Conservation (phyloP, 2,113 vertebrate genomes). For the Phrynosoma blainvillii region DNA sequence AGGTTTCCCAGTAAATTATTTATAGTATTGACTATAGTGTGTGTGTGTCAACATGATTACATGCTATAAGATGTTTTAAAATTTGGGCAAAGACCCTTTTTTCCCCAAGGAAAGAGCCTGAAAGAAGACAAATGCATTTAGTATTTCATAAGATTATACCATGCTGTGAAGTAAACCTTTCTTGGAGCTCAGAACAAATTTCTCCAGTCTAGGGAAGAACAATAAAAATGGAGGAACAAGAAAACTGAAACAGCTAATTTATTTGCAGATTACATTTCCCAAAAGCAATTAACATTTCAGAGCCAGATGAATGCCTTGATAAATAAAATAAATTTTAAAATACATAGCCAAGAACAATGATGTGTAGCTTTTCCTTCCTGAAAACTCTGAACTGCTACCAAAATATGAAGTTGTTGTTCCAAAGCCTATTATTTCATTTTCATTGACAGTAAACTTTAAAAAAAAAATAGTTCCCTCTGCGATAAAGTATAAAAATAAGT, state of each 20-base stretch:
- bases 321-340: conserved; percentile 18
- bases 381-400: conserved; percentile 1
- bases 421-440: not conserved
- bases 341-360: conserved; percentile 2
- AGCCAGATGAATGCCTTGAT: conserved; percentile 14
- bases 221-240: conserved; percentile 35
- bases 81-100: not conserved
- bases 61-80: not conserved
- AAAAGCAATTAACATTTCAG: conserved; percentile 24
- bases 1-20: conserved; percentile 36
- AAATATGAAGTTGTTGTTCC: not conserved
- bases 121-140: conserved; percentile 16
- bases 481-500: not conserved
- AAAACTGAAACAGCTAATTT: conserved; percentile 34
- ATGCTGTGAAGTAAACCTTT: conserved; percentile 44
- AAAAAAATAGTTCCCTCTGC: not conserved
- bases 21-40: conserved; percentile 29
- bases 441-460: not conserved
- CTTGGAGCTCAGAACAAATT: conserved; percentile 38
- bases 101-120: conserved; percentile 4
- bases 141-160: conserved; percentile 37
- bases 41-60: conserved; percentile 35
- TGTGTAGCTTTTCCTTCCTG: not conserved
- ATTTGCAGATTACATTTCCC: conserved; percentile 44
- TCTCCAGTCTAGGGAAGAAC: conserved; percentile 33